These are phyloP conservation scores for Crypturellus tataupa DNA, from an alignment of 2,797 vertebrate genomes.

Conservation along the genomic window DNA sequence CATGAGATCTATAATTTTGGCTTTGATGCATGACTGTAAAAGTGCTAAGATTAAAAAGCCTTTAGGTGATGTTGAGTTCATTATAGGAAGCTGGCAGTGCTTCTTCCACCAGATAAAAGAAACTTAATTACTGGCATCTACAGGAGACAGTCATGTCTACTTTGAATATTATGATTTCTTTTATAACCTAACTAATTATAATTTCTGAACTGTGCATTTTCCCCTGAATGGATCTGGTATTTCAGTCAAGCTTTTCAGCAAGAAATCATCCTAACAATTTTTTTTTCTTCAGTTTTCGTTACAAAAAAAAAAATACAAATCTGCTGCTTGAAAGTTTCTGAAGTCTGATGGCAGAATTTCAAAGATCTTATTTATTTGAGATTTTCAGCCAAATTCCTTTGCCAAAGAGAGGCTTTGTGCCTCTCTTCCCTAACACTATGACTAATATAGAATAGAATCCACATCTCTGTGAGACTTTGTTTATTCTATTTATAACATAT, in stretches of 20 bases:
- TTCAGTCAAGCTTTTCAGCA: slow-evolving; percentile 61
- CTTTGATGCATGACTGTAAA: slow-evolving; percentile 55
- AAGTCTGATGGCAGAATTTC: slow-evolving; percentile 37
- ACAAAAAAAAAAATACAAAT: slow-evolving; percentile 50
- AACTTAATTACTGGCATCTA: slow-evolving; percentile 71
- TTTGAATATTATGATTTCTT: slow-evolving; percentile 61
- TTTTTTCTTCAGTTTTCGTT: slow-evolving; percentile 51
- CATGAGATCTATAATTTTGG: slow-evolving; percentile 49
- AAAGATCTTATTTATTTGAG: slow-evolving; percentile 44
- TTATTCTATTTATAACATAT: slow-evolving; percentile 23
- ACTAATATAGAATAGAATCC: background rate
- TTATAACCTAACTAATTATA: slow-evolving; percentile 41
- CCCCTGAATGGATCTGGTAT: slow-evolving; percentile 7
- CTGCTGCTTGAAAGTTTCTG: slow-evolving; percentile 31
- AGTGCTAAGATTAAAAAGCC: slow-evolving; percentile 65
- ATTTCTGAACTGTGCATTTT: slow-evolving; percentile 16
- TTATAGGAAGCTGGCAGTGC: slow-evolving; percentile 48
- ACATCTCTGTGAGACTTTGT: background rate
- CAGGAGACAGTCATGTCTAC: slow-evolving; percentile 42
- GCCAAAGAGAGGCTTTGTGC: background rate
- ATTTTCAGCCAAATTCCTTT: background rate
- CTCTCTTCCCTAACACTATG: background rate
- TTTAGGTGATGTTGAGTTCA: slow-evolving; percentile 62
- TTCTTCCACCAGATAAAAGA: slow-evolving; percentile 68
- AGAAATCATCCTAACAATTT: slow-evolving; percentile 13